Base-by-base conservation (phyloP, 2,888 invertebrate genomes). In the Pogonocherus hispidulus region DNA sequence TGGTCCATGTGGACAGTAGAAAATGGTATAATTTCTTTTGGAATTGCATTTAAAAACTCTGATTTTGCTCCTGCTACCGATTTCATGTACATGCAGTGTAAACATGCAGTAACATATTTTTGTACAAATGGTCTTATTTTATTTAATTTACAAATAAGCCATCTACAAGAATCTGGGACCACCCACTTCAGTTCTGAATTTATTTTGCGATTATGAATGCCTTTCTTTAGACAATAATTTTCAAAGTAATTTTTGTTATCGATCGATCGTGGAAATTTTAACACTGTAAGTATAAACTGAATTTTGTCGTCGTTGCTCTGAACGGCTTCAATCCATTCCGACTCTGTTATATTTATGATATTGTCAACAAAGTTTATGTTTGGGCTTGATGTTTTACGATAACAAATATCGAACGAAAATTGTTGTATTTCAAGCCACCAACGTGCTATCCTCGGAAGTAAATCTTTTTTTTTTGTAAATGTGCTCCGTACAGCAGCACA, bases 401-500 rank as follows among this genome's bases (percentile, higher is more conserved):
- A 49, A n/a, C 20, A n/a, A 20, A 49, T 20, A n/a, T 49, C 22
- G 22, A 49, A 49, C 20, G 8, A 9, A 49, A 22, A 49, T 22
- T 49, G 22, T 22, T 49, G 49, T 2, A 22, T 19, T 11, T 49
- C 22, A 2, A 49, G 23, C 49, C 49, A 49, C 49, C 49, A 49
- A 22, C 49, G 22, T 2, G 49, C 22, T n/a, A 47, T 41, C n/a
- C 41, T 5, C n/a, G 41, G 41, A 9, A 41, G n/a, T 9, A 41
- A 2, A n/a, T 41, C 1, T 14, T 41, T 41, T 6, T 32, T 41
- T 14, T 41, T 4, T 46, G 46, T 46, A 46, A 46, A 46, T 1
- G 46, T 46, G 46, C 46, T 46, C 6, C 46, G 9, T 46, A 46
- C 46, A 6, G 46, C 46, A 8, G 46, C 46, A 6, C 46, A 46